These are phyloP conservation scores for Eurypyga helias DNA, from an alignment of 2,113 vertebrate genomes.

Conservation along the genomic window DNA sequence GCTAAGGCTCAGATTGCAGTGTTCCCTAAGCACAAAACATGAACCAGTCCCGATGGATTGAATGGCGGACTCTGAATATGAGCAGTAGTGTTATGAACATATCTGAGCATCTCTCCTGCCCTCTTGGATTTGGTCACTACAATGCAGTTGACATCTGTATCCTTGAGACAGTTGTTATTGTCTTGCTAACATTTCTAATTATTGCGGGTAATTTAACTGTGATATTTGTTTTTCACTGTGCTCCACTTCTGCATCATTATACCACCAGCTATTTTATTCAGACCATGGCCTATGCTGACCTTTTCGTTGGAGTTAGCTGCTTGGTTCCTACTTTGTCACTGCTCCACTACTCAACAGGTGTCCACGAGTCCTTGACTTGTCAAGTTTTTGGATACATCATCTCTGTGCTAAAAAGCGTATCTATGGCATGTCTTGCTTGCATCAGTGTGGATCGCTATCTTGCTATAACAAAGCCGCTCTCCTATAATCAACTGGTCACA, in stretches of 20 bases:
- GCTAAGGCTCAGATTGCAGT: constrained; percentile 44
- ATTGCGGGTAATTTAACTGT: constrained; percentile 96
- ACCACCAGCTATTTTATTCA: constrained; percentile 99
- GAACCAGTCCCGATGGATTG: constrained; percentile 87
- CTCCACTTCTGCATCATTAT: constrained; percentile 95
- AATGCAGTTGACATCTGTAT: constrained; percentile 88
- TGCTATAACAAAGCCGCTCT: constrained; percentile 96
- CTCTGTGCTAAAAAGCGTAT: constrained; percentile 97
- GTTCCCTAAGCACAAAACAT: constrained; percentile 81
- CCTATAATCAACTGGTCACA: constrained; percentile 97
- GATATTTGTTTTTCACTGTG: constrained; percentile 98
- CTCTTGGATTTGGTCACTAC: constrained; percentile 91
- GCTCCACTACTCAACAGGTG: constrained; percentile 91
- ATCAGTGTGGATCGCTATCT: constrained; percentile 98
- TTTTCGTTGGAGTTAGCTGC: constrained; percentile 96
- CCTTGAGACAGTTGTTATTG: constrained; percentile 92
- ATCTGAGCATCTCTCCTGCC: constrained; percentile 90
- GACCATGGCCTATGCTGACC: constrained; percentile 98
- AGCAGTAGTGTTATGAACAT: constrained; percentile 81
- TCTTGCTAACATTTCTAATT: constrained; percentile 94
- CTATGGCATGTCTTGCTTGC: constrained; percentile 97
- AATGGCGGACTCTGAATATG: constrained; percentile 80
- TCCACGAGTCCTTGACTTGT: constrained; percentile 94
- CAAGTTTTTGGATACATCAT: constrained; percentile 97
- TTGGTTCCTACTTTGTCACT: constrained; percentile 94